A percentile compares a stretch with the other conserved stretches of the same genome.
phyloP scores from a whole-genome alignment of 1,140 invertebrate genomes.

The Achatina immaculata region DNA sequence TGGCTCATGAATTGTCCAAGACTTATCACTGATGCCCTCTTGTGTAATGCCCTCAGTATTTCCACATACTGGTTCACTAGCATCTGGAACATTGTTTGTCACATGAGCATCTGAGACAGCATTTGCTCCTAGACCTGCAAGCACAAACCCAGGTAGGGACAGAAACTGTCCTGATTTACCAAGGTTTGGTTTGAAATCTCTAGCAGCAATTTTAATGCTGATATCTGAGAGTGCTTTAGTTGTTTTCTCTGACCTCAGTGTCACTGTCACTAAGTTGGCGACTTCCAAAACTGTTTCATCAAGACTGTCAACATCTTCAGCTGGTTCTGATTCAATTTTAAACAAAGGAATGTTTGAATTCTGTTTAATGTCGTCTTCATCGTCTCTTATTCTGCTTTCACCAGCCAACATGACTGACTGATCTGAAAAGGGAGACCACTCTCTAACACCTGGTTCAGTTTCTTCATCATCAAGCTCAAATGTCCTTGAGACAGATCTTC shows the following conservation, averaged over 20 bases:
- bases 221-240: constrained; percentile 33
- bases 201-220: constrained; percentile 31
- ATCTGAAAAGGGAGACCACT: neutral
- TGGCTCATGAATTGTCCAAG: too few species aligned
- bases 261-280: constrained; percentile 25
- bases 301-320: constrained; percentile 6
- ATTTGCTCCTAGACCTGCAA: neutral
- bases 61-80: neutral
- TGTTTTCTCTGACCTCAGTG: constrained; percentile 23
- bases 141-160: constrained; percentile 9
- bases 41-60: too few species aligned
- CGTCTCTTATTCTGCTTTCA: neutral
- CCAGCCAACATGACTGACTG: neutral
- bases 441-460: neutral
- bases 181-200: constrained; percentile 3
- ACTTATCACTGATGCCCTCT: too few species aligned
- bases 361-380: neutral
- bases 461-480: constrained; percentile 19
- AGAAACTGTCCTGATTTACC: neutral
- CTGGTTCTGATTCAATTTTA: constrained; percentile 38
- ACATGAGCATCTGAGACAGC: neutral
- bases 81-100: neutral
- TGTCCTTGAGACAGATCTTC: constrained; percentile 25
- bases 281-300: constrained; percentile 41
- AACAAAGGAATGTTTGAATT: constrained; percentile 24